Evolutionary conservation across 2,888 invertebrate genomes (phyloP).

Genomic region (Sarcophaga carnaria): DNA sequence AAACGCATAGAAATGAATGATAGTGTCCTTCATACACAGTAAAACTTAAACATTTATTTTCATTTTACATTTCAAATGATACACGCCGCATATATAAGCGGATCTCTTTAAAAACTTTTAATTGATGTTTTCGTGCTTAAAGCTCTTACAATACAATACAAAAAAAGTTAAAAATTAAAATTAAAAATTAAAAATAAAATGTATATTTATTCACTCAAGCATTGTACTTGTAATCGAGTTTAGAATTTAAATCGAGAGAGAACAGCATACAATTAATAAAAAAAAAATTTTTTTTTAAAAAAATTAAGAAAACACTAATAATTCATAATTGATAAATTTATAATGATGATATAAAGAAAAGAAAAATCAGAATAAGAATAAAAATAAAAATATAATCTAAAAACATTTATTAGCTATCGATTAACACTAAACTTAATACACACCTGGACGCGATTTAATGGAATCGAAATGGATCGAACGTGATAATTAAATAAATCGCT

Average conservation of each 20-base stretch:
- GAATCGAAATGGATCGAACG: conserved; percentile 65
- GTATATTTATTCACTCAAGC: conserved; percentile 14
- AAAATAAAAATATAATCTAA: conserved; percentile 36
- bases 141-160: conserved; percentile 51
- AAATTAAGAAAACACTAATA: no score
- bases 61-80: conserved; percentile 28
- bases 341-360: conserved; percentile 11
- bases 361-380: conserved; percentile 46
- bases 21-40: neutral
- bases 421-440: conserved; percentile 60
- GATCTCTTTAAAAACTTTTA: conserved; percentile 13
- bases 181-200: conserved; percentile 7
- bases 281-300: neutral
- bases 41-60: conserved; percentile 39
- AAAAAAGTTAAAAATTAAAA: conserved; percentile 9
- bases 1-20: no score
- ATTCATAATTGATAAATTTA: no score
- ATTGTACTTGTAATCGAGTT: conserved; percentile 41
- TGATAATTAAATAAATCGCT: conserved; percentile 42
- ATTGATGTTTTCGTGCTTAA: conserved; percentile 54
- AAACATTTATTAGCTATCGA: conserved; percentile 63
- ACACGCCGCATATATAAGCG: conserved; percentile 44
- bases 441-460: conserved; percentile 59
- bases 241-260: neutral
- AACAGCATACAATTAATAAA: neutral